Evolutionary conservation across 2,888 invertebrate genomes (phyloP).

Genomic region (Quadroppia sp.): DNA sequence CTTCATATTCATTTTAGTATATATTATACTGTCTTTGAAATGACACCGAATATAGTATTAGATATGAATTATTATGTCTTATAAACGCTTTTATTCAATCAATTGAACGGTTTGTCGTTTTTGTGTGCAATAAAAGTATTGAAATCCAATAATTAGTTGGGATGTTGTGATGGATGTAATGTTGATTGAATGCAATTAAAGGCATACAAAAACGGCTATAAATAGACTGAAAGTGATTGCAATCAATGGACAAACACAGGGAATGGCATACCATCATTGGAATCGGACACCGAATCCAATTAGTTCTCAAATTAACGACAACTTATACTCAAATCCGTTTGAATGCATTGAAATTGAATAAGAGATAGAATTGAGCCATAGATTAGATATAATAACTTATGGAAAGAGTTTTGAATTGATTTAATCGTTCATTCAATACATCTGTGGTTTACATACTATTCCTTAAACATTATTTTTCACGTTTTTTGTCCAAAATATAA

Average conservation of each 20-base stretch:
- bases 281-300: slow-evolving; percentile 26
- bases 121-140: slow-evolving; percentile 2
- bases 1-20: no score
- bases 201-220: neutral
- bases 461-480: neutral
- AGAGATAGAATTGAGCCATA: neutral
- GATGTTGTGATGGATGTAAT: slow-evolving; percentile 16
- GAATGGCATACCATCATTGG: neutral
- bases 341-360: neutral
- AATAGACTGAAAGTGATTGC: slow-evolving; percentile 1
- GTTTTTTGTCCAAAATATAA: neutral
- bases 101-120: neutral
- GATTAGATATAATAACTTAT: neutral
- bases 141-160: slow-evolving; percentile 13
- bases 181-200: slow-evolving; percentile 30
- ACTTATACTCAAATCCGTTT: neutral
- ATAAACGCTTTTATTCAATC: neutral
- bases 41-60: no score
- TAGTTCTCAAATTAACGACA: slow-evolving; percentile 27
- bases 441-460: neutral
- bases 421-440: neutral
- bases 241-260: neutral
- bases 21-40: no score
- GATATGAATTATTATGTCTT: no score
- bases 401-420: neutral